Evolutionary conservation across 2,797 vertebrate species (phyloP).

Genomic region (Tokudaia tokunoshimensis): DNA sequence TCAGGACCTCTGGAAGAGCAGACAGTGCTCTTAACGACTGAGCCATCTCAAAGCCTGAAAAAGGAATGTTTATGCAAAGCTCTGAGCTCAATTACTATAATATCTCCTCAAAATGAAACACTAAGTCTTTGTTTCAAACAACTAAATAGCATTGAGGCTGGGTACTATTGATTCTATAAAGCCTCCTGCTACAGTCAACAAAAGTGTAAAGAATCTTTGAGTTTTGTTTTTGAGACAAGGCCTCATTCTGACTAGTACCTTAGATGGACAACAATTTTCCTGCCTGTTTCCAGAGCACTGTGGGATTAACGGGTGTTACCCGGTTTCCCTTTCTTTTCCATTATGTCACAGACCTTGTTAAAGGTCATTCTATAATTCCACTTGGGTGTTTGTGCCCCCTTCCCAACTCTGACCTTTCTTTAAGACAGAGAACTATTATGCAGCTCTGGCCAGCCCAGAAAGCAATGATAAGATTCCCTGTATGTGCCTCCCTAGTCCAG

Average conservation of each 20-base stretch:
- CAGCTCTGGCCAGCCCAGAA: background rate
- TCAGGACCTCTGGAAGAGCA: background rate
- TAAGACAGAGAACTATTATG: background rate
- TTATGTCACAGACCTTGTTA: slow-evolving; percentile 24
- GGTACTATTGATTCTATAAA: slow-evolving; percentile 43
- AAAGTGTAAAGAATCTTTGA: slow-evolving; percentile 13
- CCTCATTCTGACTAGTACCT: background rate
- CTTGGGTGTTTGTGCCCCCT: background rate
- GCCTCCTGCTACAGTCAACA: slow-evolving; percentile 15
- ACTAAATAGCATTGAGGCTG: slow-evolving; percentile 39
- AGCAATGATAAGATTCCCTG: background rate
- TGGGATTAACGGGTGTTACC: background rate
- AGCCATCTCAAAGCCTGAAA: background rate
- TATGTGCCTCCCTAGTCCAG: background rate
- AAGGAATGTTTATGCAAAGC: background rate
- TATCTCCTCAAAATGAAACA: background rate
- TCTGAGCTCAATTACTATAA: background rate
- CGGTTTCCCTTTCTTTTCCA: slow-evolving; percentile 4
- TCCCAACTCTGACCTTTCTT: background rate
- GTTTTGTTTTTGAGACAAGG: background rate
- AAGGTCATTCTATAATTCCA: background rate
- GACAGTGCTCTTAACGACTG: background rate
- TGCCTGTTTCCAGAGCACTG: background rate
- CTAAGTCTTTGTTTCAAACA: slow-evolving; percentile 27
- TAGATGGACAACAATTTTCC: background rate